These are phyloP conservation scores for Megamerina dolium DNA, from an alignment of 2,888 invertebrate genomes.

Conservation along the genomic window DNA sequence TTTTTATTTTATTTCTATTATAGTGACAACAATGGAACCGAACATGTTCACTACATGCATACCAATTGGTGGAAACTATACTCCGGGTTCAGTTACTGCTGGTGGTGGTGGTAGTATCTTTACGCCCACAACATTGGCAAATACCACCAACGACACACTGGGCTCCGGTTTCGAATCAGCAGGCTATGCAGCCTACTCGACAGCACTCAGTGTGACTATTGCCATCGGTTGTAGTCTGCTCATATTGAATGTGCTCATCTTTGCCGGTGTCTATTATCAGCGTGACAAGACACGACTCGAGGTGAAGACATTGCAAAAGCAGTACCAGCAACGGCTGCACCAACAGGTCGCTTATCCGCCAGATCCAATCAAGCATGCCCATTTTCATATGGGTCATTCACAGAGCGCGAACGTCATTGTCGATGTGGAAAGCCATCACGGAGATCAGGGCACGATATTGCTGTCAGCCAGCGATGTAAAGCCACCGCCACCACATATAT, in stretches of 20 bases:
- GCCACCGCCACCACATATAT: conserved; percentile 65
- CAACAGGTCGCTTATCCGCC: conserved; percentile 54
- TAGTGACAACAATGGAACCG: conserved; percentile 49
- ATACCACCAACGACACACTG: conserved; percentile 68
- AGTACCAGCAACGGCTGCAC: conserved; percentile 68
- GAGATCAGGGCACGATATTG: conserved; percentile 55
- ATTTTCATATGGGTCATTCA: conserved; percentile 70
- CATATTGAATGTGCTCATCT: conserved; percentile 86
- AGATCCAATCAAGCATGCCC: conserved; percentile 75
- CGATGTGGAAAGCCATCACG: conserved; percentile 69
- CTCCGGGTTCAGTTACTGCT: conserved; percentile 22
- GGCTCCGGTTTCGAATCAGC: conserved; percentile 74
- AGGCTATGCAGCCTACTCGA: conserved; percentile 84
- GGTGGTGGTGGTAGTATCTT: conserved; percentile 39
- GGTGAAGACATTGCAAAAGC: conserved; percentile 54
- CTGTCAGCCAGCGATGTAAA: conserved; percentile 43
- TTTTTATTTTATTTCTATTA: too few relatives aligned
- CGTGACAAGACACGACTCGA: conserved; percentile 74
- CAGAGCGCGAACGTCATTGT: conserved; percentile 77
- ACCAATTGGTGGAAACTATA: conserved; percentile 49
- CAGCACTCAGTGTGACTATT: conserved; percentile 86
- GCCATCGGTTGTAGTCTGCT: conserved; percentile 90
- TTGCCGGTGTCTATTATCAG: conserved; percentile 92
- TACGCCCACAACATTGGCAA: conserved; percentile 54
- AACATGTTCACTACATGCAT: conserved; percentile 53